These are phyloP conservation scores for Drosophila novamexicana DNA, from an alignment of 1,140 invertebrate genomes.

Conservation along the genomic window DNA sequence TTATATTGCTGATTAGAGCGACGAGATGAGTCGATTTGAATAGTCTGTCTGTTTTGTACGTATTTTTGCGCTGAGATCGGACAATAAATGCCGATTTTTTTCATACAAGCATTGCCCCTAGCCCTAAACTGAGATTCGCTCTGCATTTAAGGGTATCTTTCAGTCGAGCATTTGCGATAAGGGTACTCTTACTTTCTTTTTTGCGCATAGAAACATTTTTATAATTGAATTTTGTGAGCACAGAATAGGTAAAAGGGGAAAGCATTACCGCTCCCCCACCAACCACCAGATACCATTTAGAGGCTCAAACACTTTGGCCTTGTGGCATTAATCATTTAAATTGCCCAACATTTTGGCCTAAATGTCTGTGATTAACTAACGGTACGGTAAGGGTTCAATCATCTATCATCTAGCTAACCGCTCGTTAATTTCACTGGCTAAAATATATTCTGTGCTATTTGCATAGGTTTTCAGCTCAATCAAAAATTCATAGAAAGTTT, in stretches of 20 bases:
- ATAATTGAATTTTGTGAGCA: conserved; percentile 69
- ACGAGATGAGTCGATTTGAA: too few species aligned
- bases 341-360: conserved; percentile 61
- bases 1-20: too few species aligned
- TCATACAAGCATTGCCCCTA: too few species aligned
- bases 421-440: conserved; percentile 40
- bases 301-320: conserved; percentile 11
- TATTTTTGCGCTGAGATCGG: too few species aligned
- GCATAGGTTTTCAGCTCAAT: conserved; percentile 59
- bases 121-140: too few species aligned
- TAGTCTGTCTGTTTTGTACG: too few species aligned
- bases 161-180: too few species aligned
- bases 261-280: not conserved
- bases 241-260: conserved; percentile 1
- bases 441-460: conserved; percentile 67
- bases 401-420: conserved; percentile 46
- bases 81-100: too few species aligned
- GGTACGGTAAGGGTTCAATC: conserved; percentile 45
- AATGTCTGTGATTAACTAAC: conserved; percentile 57
- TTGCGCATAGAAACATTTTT: conserved; percentile 32
- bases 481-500: conserved; percentile 60
- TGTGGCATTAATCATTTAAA: conserved; percentile 71
- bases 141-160: too few species aligned
- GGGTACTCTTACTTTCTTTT: not conserved
- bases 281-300: conserved; percentile 4